A percentile compares a stretch with the other conserved stretches of the same genome.
Conservation (phyloP, 64 coral and sea anemone species). For the Porites lutea region DNA sequence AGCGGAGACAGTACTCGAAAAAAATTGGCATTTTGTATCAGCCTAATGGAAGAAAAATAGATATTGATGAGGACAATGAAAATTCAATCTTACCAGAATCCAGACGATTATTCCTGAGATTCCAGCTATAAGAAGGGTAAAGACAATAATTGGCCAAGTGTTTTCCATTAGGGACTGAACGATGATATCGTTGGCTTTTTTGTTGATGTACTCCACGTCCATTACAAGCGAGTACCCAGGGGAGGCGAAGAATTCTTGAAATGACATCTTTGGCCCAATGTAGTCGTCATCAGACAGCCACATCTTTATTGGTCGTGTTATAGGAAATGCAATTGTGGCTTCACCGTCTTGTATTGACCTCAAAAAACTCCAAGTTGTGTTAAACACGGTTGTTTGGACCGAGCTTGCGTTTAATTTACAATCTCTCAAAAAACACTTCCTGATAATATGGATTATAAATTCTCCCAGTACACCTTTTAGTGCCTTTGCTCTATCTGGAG, state of each 20-base stretch:
- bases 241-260: neutral
- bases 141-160: conserved; percentile 51
- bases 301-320: neutral
- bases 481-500: neutral
- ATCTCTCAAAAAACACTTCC: neutral
- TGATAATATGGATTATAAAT: neutral
- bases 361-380: neutral
- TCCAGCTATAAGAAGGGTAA: conserved; percentile 52
- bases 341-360: neutral
- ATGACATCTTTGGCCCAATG: neutral
- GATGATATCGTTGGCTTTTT: conserved; percentile 9
- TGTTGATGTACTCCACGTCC: conserved; percentile 27
- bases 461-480: neutral
- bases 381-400: neutral
- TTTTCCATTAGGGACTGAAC: neutral
- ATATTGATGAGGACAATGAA: too few species aligned
- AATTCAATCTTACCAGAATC: conserved; percentile 38
- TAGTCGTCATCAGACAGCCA: neutral
- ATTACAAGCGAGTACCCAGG: conserved; percentile 39
- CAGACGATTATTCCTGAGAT: conserved; percentile 66
- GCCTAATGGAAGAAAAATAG: too few species aligned
- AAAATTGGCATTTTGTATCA: too few species aligned
- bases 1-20: too few species aligned
- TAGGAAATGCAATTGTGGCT: conserved; percentile 10
- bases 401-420: too few species aligned